Percentiles rank a stretch among this genome's conserved stretches.
These are phyloP conservation scores for Melanotus villosus DNA, from an alignment of 2,888 invertebrate species.

Conservation along the genomic window DNA sequence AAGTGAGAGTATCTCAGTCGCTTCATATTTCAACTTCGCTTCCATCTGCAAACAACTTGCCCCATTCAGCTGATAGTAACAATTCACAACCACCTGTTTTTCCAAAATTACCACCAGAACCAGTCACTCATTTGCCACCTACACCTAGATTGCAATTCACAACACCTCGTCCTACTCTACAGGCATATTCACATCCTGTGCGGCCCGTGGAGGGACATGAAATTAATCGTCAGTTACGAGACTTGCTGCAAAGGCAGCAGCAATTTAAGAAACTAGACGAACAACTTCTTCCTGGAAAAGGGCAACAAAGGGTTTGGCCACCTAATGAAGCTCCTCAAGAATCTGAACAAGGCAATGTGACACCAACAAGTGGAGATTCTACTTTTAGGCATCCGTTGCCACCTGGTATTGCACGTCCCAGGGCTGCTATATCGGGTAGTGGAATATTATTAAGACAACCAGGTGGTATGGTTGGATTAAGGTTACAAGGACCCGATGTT, in stretches of 20 bases:
- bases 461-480: slow-evolving; percentile 56
- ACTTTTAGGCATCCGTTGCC: slow-evolving; percentile 82
- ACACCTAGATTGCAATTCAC: slow-evolving; percentile 72
- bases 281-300: slow-evolving; percentile 63
- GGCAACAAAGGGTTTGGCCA: slow-evolving; percentile 72
- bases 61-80: slow-evolving; percentile 51
- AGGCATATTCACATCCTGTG: slow-evolving; percentile 53
- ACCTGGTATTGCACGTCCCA: slow-evolving; percentile 69
- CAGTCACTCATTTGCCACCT: slow-evolving; percentile 71
- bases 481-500: slow-evolving; percentile 66
- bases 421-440: slow-evolving; percentile 65
- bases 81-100: slow-evolving; percentile 56
- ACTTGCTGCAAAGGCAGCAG: slow-evolving; percentile 83
- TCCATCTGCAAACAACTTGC: slow-evolving; percentile 52
- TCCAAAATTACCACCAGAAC: slow-evolving; percentile 64
- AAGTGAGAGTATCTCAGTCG: slow-evolving; percentile 55
- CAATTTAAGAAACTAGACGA: slow-evolving; percentile 73
- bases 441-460: slow-evolving; percentile 60
- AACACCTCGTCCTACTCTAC: slow-evolving; percentile 50
- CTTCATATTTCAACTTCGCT: slow-evolving; percentile 62
- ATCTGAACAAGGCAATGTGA: slow-evolving; percentile 57
- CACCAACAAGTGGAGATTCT: slow-evolving; percentile 69
- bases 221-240: slow-evolving; percentile 83
- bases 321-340: slow-evolving; percentile 62
- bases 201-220: slow-evolving; percentile 68